Conservation (phyloP, 2,113 vertebrate genomes). For the Bagarius yarrelli region DNA sequence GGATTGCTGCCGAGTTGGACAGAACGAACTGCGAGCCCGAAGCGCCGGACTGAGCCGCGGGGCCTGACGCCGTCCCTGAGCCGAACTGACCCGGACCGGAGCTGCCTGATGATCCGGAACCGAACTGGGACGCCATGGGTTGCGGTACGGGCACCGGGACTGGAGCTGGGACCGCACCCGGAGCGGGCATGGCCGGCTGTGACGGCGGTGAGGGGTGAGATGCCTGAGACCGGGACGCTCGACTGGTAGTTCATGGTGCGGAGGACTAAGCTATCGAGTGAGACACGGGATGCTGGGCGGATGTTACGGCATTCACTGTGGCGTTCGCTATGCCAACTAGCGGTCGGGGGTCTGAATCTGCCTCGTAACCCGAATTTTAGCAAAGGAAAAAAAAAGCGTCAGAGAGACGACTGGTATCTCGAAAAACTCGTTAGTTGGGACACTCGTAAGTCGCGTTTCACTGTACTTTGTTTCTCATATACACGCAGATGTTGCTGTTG, state of each 20-base stretch:
- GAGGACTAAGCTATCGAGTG: constrained; percentile 3
- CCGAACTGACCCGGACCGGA: constrained; percentile 76
- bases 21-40: constrained; percentile 83
- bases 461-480: no score
- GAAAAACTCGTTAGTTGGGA: no score
- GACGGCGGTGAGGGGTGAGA: constrained; percentile 78
- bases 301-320: no score
- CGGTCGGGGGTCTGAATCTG: no score
- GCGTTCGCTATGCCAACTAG: no score
- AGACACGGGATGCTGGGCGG: no score
- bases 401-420: no score
- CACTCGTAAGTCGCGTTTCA: no score
- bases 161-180: constrained; percentile 74
- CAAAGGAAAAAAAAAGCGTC: no score
- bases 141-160: constrained; percentile 76
- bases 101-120: constrained; percentile 77
- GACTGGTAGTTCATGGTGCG: constrained; percentile 77
- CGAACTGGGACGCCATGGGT: constrained; percentile 77
- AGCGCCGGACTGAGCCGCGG: constrained; percentile 69
- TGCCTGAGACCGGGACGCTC: constrained; percentile 71
- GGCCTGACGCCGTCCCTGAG: constrained; percentile 77
- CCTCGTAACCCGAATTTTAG: no score
- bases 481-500: no score
- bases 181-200: constrained; percentile 75
- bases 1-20: constrained; percentile 92